phyloP scores from a whole-genome alignment of 2,113 vertebrate species.

The Microcebus tavaratra region DNA sequence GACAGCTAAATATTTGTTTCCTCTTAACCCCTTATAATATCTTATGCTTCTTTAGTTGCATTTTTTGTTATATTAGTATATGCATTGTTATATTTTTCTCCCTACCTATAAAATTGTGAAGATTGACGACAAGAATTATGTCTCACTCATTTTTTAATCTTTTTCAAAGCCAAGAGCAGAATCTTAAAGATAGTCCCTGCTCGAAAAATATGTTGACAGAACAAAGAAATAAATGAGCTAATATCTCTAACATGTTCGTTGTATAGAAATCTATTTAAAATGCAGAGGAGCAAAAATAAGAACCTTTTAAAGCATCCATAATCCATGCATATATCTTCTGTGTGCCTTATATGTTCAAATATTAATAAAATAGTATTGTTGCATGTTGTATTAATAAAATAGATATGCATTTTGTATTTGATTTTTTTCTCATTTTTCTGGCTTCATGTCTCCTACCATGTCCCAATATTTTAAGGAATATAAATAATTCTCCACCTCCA shows the following conservation, averaged over 20 bases:
- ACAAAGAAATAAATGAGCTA: slow-evolving; percentile 45
- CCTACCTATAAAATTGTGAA: not conserved
- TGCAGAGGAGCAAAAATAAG: not conserved
- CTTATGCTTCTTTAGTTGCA: not conserved
- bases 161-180: slow-evolving; percentile 17
- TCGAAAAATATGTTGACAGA: not conserved
- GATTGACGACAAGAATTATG: not conserved
- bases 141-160: not conserved
- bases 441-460: not conserved
- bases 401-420: not conserved
- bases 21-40: not conserved
- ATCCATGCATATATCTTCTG: not conserved
- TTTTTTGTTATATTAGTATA: not conserved
- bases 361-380: not conserved
- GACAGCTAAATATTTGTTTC: slow-evolving; percentile 38
- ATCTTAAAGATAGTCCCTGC: not conserved
- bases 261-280: not conserved
- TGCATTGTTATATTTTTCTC: not conserved
- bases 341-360: not conserved
- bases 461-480: not conserved
- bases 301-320: not conserved
- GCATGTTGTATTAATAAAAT: not conserved
- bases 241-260: not conserved
- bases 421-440: not conserved
- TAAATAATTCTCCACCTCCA: not conserved